Conservation (phyloP, 2,113 vertebrate species). For the Callipepla californica region DNA sequence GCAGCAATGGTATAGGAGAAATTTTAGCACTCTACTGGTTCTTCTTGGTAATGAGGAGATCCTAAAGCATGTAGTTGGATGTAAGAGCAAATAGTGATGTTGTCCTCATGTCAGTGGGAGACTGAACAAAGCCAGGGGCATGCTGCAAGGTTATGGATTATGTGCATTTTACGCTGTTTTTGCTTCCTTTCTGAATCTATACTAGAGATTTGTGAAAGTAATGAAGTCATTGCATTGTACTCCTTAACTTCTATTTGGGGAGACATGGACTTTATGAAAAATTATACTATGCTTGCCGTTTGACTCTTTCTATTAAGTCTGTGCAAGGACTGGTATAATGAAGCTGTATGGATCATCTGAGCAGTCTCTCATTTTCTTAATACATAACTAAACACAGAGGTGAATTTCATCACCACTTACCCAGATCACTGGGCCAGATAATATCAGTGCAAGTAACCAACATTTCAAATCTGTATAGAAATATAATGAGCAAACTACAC, state of each 20-base stretch:
- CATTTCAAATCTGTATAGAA: not conserved
- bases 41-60: not conserved
- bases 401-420: conserved; percentile 3
- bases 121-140: not conserved
- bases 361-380: not conserved
- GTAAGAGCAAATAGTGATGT: not conserved
- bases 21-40: not conserved
- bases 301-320: not conserved
- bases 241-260: not conserved
- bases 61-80: not conserved
- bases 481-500: not conserved
- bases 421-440: not conserved
- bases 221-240: not conserved
- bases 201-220: not conserved
- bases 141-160: not conserved
- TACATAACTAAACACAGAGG: not conserved
- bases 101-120: not conserved
- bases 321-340: not conserved
- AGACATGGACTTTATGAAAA: not conserved
- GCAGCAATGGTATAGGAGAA: not conserved
- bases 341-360: not conserved
- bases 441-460: not conserved
- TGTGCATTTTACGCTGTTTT: not conserved
- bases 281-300: not conserved
- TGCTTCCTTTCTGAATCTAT: not conserved